Evolutionary conservation across 1,140 invertebrate species (phyloP), one percentile per base, ranked within the genome.

Genomic region (Hyposmocoma kahamanoa): DNA sequence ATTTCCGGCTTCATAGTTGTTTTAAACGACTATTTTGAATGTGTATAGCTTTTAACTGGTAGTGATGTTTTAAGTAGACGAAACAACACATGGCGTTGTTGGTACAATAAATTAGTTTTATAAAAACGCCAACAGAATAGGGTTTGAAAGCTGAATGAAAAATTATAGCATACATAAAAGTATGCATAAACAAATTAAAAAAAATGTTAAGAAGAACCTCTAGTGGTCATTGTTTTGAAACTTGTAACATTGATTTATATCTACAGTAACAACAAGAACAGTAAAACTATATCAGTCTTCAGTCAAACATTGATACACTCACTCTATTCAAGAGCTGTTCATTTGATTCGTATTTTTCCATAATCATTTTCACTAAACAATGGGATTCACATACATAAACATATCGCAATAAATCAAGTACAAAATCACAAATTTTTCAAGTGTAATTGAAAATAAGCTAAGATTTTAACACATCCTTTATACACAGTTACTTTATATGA

Each of bases 251-350:
- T 45, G 47, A 36, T 46, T 50, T 56, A 55, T 47, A 55, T 49
- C 54, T 61, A 58, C 48, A 53, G 43, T 53, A 58, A 65, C 59
- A 62, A 67, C 56, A 72, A 69, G 59, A 56, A 63, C 50, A 61
- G 50, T 73, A 64, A 60, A 64, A 59, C 61, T 69, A 63, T 48
- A 55, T 73, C 70, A 73, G 70, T 73, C 68, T 72, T 72, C 67
- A 66, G 54, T 64, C 68, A 68, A 66, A 66, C 60, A 39, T 53
- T 15, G 22, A 51, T 32, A 43, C 39, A 38, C 43, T 43, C 47
- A 41, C 32, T 30, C 39, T 53, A 39, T 43, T 49, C 24, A 47
- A 22, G 36, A 44, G 22, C 42, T 28, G 42, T 44, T 10, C 11
- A 22, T 42, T 17, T 36, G 19, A 41, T 21, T 41, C 38, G 22